Conservation (phyloP, 1,140 invertebrate species). For the Bombus sibiricus region DNA sequence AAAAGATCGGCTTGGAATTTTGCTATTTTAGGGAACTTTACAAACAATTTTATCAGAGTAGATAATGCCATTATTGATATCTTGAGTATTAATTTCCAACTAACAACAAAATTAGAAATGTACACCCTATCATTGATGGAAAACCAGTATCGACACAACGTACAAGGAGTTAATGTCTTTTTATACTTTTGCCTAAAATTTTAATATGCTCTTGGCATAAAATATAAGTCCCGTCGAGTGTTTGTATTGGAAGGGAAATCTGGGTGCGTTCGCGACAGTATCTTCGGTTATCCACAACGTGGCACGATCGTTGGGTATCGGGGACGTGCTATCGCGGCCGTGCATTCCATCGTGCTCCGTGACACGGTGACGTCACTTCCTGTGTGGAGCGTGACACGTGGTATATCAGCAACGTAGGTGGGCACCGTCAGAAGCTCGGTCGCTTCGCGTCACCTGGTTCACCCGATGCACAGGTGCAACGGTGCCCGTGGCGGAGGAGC, state of each 20-base stretch:
- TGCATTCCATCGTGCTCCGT: constrained; percentile 64
- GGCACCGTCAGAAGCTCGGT: constrained; percentile 49
- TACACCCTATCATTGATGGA: too few species aligned
- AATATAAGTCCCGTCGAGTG: not conserved
- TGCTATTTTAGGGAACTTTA: too few species aligned
- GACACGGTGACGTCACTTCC: constrained; percentile 75
- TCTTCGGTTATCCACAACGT: constrained; percentile 3
- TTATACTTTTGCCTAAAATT: too few species aligned
- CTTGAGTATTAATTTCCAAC: not conserved
- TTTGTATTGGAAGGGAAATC: not conserved
- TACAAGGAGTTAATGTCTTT: too few species aligned
- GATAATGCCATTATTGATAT: not conserved
- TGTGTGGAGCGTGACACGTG: constrained; percentile 74
- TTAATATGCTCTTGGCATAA: not conserved
- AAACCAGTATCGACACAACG: not conserved
- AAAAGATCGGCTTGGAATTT: too few species aligned
- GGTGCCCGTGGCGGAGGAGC: not conserved
- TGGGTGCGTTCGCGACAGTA: not conserved
- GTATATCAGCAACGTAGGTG: constrained; percentile 69
- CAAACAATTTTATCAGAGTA: too few species aligned
- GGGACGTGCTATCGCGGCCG: constrained; percentile 13
- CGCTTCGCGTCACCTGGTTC: constrained; percentile 32
- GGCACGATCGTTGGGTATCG: not conserved
- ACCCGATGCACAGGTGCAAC: constrained; percentile 60
- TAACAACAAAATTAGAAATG: not conserved